Conservation (phyloP, 2,797 vertebrate species). For the Helostoma temminkii region DNA sequence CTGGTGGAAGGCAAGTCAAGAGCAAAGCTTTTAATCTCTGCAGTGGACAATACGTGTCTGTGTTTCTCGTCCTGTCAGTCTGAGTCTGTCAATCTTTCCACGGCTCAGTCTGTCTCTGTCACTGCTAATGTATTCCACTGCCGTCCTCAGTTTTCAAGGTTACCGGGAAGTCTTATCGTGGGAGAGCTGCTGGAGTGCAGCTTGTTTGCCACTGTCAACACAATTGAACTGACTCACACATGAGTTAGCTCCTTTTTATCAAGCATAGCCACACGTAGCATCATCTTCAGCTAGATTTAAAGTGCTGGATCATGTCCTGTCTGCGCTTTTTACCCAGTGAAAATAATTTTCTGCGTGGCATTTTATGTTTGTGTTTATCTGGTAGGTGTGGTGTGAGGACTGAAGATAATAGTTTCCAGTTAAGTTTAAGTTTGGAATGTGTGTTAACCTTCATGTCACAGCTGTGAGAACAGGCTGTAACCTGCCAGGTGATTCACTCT, state of each 20-base stretch:
- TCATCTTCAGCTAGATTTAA: constrained; percentile 27
- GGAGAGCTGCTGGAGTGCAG: constrained; percentile 47
- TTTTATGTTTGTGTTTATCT: constrained; percentile 25
- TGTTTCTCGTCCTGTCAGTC: constrained; percentile 54
- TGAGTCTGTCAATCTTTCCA: constrained; percentile 58
- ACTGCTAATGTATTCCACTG: constrained; percentile 46
- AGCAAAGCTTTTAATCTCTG: constrained; percentile 82
- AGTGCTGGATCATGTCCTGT: constrained; percentile 16
- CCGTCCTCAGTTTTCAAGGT: constrained; percentile 63
- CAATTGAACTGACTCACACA: constrained; percentile 40
- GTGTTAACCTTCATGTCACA: constrained; percentile 28
- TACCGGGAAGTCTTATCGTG: constrained; percentile 56
- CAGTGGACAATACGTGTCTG: constrained; percentile 63
- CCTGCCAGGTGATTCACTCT: constrained; percentile 70
- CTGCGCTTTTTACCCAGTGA: neutral
- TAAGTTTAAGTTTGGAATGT: constrained; percentile 57
- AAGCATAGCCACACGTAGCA: constrained; percentile 18
- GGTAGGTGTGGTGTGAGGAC: constrained; percentile 27
- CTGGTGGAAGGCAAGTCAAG: constrained; percentile 71
- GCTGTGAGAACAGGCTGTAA: constrained; percentile 58
- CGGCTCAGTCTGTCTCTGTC: constrained; percentile 52
- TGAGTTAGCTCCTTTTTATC: constrained; percentile 34
- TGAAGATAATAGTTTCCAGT: constrained; percentile 55
- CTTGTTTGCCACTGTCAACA: constrained; percentile 44
- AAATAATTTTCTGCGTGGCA: constrained; percentile 19